Evolutionary conservation across 2,797 vertebrate genomes (phyloP).

Genomic region (Staurois parvus): DNA sequence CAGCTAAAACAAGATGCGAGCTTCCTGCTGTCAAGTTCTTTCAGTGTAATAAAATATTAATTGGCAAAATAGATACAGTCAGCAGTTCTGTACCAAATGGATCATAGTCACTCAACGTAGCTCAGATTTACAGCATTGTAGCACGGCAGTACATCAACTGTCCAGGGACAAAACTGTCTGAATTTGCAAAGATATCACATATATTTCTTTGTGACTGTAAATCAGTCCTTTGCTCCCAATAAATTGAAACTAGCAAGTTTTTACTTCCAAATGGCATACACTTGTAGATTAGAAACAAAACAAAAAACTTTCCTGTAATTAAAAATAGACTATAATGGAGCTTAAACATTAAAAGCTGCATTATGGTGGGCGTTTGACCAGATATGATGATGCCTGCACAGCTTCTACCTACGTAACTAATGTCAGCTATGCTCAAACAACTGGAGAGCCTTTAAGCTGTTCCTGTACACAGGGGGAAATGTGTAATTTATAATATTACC

Average conservation of each 20-base stretch:
- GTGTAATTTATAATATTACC: too few species aligned
- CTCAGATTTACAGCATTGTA: conserved; percentile 2
- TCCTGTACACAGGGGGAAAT: too few species aligned
- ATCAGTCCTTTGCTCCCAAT: neutral
- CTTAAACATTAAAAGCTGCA: too few species aligned
- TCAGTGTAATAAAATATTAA: conserved; percentile 15
- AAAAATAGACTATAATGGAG: too few species aligned
- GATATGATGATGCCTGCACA: too few species aligned
- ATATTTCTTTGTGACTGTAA: neutral
- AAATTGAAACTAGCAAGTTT: neutral
- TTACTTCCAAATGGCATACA: neutral
- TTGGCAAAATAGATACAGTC: conserved; percentile 4
- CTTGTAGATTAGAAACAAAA: too few species aligned
- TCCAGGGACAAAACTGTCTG: neutral
- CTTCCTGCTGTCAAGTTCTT: conserved; percentile 1
- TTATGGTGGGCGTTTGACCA: too few species aligned
- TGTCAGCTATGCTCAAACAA: too few species aligned
- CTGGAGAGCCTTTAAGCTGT: too few species aligned
- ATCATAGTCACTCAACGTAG: neutral
- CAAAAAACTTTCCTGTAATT: too few species aligned
- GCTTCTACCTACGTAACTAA: too few species aligned
- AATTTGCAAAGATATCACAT: neutral
- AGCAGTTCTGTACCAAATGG: conserved; percentile 6
- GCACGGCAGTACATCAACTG: neutral
- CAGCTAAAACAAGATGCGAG: neutral